A percentile compares a stretch with the other conserved stretches of the same genome.
Conservation (phyloP, 1,140 invertebrate genomes). For the Holcopasites calliopsidis region DNA sequence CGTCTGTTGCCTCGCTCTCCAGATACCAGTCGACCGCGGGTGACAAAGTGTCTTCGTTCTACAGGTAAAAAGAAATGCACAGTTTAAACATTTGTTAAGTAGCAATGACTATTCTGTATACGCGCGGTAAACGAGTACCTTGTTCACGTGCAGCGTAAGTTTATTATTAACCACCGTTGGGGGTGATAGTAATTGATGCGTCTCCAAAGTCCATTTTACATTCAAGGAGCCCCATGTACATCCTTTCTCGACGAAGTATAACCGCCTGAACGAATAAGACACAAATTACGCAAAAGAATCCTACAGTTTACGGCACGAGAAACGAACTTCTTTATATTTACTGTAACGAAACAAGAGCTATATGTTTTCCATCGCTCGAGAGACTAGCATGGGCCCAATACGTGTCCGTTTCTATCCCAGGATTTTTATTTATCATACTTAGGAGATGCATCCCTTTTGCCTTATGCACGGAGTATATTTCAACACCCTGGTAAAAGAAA, state of each 20-base stretch:
- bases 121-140: conserved; percentile 78
- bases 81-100: not conserved
- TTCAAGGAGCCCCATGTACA: conserved; percentile 87
- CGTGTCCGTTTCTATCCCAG: conserved; percentile 84
- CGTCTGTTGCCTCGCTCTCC: conserved; percentile 82
- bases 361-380: conserved; percentile 78
- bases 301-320: not conserved
- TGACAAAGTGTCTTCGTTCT: conserved; percentile 82
- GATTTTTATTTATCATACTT: conserved; percentile 82
- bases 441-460: conserved; percentile 84
- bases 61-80: conserved; percentile 47
- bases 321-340: conserved; percentile 61
- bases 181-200: conserved; percentile 87
- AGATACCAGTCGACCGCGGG: conserved; percentile 84
- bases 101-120: not conserved
- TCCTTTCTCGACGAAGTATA: conserved; percentile 87
- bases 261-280: conserved; percentile 82
- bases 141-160: conserved; percentile 86
- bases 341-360: conserved; percentile 79
- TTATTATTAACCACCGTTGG: conserved; percentile 84
- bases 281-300: not conserved
- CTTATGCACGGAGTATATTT: conserved; percentile 83
- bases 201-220: conserved; percentile 86
- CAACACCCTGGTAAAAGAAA: conserved; percentile 80
- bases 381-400: conserved; percentile 87